Conservation (phyloP, 2,888 invertebrate species). For the Leucophora obtusa region DNA sequence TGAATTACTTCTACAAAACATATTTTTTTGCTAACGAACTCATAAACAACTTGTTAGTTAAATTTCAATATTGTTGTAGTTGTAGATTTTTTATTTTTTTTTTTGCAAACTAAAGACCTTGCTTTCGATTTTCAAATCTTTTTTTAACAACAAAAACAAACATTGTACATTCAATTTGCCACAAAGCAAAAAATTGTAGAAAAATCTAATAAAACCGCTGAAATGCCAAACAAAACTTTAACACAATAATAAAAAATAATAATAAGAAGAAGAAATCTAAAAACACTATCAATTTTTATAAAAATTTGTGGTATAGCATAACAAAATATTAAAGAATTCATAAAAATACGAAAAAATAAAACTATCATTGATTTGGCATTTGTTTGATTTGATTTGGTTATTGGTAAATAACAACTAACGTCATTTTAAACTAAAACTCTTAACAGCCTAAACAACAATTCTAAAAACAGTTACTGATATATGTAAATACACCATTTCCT, state of each 20-base stretch:
- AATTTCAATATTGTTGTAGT: slow-evolving; percentile 33
- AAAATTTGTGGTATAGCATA: not conserved
- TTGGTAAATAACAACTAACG: slow-evolving; percentile 40
- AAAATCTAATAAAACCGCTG: slow-evolving; percentile 3
- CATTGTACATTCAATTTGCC: slow-evolving; percentile 46
- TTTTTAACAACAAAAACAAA: slow-evolving; percentile 18
- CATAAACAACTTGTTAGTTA: slow-evolving; percentile 55
- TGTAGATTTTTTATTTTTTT: not conserved
- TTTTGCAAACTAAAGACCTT: slow-evolving; percentile 52
- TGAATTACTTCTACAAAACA: not conserved
- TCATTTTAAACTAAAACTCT: slow-evolving; percentile 16
- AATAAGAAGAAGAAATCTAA: too few relatives aligned
- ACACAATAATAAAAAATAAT: not conserved
- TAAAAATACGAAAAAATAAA: too few relatives aligned
- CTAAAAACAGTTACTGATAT: slow-evolving; percentile 7
- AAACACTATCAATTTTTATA: not conserved
- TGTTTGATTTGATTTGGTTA: slow-evolving; percentile 19
- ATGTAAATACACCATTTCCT: not conserved
- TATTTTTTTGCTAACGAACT: slow-evolving; percentile 34
- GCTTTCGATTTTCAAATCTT: slow-evolving; percentile 63
- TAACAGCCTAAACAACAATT: not conserved
- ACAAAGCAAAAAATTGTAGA: slow-evolving; percentile 41
- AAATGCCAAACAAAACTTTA: slow-evolving; percentile 45
- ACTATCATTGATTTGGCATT: slow-evolving; percentile 8
- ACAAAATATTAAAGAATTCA: slow-evolving; percentile 23